These are phyloP conservation scores for Physeter macrocephalus DNA, from an alignment of 2,113 vertebrate species.

Conservation along the genomic window DNA sequence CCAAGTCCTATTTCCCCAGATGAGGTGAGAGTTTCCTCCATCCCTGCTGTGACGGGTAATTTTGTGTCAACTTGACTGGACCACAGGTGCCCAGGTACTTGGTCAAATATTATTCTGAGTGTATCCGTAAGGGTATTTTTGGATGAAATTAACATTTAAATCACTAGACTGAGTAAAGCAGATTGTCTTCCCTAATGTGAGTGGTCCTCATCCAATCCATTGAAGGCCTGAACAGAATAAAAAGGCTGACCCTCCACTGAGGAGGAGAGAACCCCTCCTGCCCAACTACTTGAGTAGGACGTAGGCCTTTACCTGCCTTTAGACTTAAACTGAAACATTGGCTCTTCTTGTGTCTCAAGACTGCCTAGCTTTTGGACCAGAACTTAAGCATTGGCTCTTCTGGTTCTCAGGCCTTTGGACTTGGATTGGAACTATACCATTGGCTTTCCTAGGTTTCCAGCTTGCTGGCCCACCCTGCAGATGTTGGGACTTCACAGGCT, in stretches of 20 bases:
- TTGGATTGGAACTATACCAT: background rate
- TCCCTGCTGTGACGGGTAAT: background rate
- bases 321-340: background rate
- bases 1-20: background rate
- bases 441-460: background rate
- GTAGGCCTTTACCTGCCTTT: background rate
- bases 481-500: background rate
- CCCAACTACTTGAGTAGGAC: background rate
- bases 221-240: background rate
- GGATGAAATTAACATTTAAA: background rate
- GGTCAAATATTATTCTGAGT: background rate
- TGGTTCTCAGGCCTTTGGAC: background rate
- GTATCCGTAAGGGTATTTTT: background rate
- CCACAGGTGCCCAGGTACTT: background rate
- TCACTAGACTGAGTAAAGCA: background rate
- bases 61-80: conserved; percentile 9
- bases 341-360: background rate
- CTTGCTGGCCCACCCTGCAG: background rate
- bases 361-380: background rate
- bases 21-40: background rate
- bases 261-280: background rate
- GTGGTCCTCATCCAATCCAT: background rate
- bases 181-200: background rate
- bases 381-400: background rate
- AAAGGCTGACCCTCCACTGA: background rate